phyloP scores from a whole-genome alignment of 2,888 invertebrate species.

The Smittia aterrima region DNA sequence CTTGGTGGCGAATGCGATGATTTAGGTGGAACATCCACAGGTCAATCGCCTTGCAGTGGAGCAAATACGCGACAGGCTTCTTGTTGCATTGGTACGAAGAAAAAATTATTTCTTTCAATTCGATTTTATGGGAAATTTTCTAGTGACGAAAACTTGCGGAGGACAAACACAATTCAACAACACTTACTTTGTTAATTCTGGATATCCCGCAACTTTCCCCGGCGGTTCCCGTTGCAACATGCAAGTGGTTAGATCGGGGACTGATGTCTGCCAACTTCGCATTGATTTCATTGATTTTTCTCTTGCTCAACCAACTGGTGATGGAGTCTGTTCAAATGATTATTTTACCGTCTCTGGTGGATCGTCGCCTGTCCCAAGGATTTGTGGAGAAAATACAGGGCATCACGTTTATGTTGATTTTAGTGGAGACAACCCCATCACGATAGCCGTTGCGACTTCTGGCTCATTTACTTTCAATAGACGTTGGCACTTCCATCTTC shows the following conservation, averaged over 20 bases:
- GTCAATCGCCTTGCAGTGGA: slow-evolving; percentile 49
- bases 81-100: slow-evolving; percentile 75
- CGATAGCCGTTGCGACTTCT: slow-evolving; percentile 66
- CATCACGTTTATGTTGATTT: slow-evolving; percentile 77
- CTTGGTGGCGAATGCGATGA: slow-evolving; percentile 72
- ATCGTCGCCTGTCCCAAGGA: slow-evolving; percentile 62
- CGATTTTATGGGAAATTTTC: slow-evolving; percentile 44
- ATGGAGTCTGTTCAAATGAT: slow-evolving; percentile 70
- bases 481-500: slow-evolving; percentile 71
- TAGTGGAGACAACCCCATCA: slow-evolving; percentile 65
- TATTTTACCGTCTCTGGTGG: slow-evolving; percentile 69
- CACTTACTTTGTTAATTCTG: slow-evolving; percentile 78
- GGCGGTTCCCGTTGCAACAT: slow-evolving; percentile 57
- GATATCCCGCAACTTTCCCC: slow-evolving; percentile 68
- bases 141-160: slow-evolving; percentile 74
- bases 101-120: slow-evolving; percentile 5
- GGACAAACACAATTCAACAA: slow-evolving; percentile 70
- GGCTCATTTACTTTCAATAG: slow-evolving; percentile 61
- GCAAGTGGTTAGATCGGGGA: neutral
- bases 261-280: slow-evolving; percentile 60
- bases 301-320: slow-evolving; percentile 69
- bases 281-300: slow-evolving; percentile 74
- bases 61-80: slow-evolving; percentile 60
- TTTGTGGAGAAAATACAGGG: slow-evolving; percentile 80
- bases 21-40: slow-evolving; percentile 69